Evolutionary conservation across 2,888 invertebrate species (phyloP).

Genomic region (Tinea pellionella): DNA sequence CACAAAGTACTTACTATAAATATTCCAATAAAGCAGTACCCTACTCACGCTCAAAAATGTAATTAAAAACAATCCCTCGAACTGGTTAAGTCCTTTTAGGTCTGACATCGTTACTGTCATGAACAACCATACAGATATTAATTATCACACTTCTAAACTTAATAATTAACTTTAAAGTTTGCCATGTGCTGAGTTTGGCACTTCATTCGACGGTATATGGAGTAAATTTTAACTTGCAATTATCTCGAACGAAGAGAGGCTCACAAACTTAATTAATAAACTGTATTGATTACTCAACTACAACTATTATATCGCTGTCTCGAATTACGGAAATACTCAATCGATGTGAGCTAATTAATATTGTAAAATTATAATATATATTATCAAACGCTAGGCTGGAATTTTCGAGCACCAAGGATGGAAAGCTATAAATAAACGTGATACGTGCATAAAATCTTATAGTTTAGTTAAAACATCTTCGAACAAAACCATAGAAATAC

Average conservation of each 20-base stretch:
- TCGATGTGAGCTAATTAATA: not conserved
- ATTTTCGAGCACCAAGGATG: too few relatives aligned
- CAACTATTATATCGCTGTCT: not conserved
- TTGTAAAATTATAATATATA: too few relatives aligned
- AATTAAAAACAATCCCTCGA: not conserved
- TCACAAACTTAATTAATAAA: conserved; percentile 27
- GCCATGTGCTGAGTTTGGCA: conserved; percentile 47
- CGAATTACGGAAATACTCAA: conserved; percentile 8
- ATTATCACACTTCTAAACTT: conserved; percentile 46
- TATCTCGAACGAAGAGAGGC: conserved; percentile 28
- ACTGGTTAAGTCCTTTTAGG: not conserved
- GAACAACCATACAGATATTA: conserved; percentile 34
- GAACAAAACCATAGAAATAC: too few relatives aligned
- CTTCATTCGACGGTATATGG: conserved; percentile 34
- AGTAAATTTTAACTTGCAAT: conserved; percentile 45
- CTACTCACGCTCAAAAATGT: not conserved
- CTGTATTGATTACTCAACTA: conserved; percentile 16
- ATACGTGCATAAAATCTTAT: too few relatives aligned
- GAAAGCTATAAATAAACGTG: too few relatives aligned
- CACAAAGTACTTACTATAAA: too few relatives aligned
- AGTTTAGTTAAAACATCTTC: too few relatives aligned
- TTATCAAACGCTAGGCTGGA: too few relatives aligned
- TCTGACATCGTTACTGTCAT: not conserved
- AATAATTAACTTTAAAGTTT: conserved; percentile 56
- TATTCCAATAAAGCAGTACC: not conserved